A percentile compares a stretch with the other conserved stretches of the same genome.
These are phyloP conservation scores for Xenus cinereus DNA, from an alignment of 2,113 vertebrate genomes.

Conservation along the genomic window DNA sequence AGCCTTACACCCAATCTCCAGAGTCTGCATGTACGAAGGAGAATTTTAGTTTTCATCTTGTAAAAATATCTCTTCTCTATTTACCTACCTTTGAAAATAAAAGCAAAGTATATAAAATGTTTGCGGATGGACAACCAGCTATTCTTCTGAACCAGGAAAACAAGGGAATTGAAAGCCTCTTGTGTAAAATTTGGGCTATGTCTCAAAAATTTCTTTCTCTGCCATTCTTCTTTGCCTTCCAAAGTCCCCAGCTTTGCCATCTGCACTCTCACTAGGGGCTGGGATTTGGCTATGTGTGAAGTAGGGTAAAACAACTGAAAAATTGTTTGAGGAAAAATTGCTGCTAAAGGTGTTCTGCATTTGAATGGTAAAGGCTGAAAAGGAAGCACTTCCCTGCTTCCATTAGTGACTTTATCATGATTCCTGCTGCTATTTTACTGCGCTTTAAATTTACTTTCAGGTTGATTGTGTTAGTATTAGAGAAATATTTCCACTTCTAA, in stretches of 20 bases:
- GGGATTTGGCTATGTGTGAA: neutral
- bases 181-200: neutral
- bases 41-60: neutral
- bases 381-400: neutral
- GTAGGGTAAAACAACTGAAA: neutral
- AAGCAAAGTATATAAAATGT: neutral
- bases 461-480: neutral
- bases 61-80: neutral
- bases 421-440: neutral
- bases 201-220: neutral
- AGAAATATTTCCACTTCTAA: neutral
- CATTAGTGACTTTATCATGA: neutral
- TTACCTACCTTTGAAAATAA: neutral
- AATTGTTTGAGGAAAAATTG: neutral
- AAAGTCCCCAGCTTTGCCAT: neutral
- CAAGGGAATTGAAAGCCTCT: neutral
- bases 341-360: neutral
- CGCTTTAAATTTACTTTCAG: neutral
- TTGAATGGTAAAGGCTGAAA: neutral
- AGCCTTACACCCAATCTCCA: neutral
- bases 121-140: neutral
- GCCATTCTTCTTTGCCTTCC: neutral
- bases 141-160: neutral
- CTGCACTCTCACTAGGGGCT: neutral
- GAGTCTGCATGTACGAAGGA: neutral